These are phyloP conservation scores for Ophiodon elongatus DNA, from an alignment of 2,113 vertebrate species.

Conservation along the genomic window DNA sequence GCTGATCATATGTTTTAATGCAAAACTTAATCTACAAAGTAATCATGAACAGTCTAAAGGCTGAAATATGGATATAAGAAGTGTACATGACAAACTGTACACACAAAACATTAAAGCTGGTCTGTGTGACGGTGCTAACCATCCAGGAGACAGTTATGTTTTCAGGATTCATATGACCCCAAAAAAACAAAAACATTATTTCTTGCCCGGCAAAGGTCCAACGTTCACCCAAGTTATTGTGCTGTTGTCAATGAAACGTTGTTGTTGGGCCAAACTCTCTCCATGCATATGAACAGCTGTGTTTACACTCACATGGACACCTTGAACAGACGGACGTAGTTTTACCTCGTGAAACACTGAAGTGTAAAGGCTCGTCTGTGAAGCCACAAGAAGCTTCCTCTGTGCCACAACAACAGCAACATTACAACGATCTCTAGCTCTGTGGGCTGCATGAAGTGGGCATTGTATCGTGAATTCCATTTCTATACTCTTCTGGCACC, in stretches of 20 bases:
- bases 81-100: neutral
- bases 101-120: too few species aligned
- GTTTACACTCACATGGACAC: conserved; percentile 42
- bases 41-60: neutral
- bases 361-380: too few species aligned
- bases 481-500: neutral
- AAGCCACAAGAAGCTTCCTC: too few species aligned
- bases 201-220: conserved; percentile 36
- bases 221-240: conserved; percentile 41
- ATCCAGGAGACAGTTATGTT: conserved; percentile 1
- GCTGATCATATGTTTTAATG: neutral
- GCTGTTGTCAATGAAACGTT: conserved; percentile 50
- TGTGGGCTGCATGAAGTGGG: neutral
- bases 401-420: neutral
- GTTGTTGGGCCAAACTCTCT: conserved; percentile 38
- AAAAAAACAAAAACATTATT: conserved; percentile 46
- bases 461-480: neutral
- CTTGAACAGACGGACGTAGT: conserved; percentile 29
- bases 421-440: neutral
- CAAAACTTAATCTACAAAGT: neutral
- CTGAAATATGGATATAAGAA: neutral
- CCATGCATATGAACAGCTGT: conserved; percentile 12
- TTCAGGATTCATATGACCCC: neutral
- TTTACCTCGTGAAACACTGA: conserved; percentile 29
- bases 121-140: too few species aligned